Evolutionary conservation across 1,140 invertebrate species (phyloP), one percentile per base, ranked within the genome.

Genomic region (Ceratosolen fusciceps): DNA sequence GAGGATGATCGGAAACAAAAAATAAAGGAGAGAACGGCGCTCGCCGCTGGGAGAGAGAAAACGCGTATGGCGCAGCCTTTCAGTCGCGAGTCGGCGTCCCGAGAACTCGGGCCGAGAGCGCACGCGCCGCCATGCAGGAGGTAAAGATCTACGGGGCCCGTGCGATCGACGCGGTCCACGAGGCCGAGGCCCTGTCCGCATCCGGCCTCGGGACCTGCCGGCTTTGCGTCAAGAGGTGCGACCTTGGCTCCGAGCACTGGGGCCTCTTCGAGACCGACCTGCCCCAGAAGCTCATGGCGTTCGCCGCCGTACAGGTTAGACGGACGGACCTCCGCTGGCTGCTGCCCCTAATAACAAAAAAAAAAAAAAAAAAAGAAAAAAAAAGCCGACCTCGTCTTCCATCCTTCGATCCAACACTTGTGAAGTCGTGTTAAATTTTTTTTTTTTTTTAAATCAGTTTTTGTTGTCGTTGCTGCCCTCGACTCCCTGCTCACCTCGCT

Each of bases 281-380:
- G 67, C 37, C 84, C 19, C 60, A 68, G 62, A 89, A 88, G 80
- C 80, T 89, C 65, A 87, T 87, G 85, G 86, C 85, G 7, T 82
- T 87, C 71, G 88, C 87, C 76, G 84, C 86, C 34, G 85, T 89
- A 68, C 84, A 89, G 88, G 88, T 89, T 88, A 89, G 84, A 49
- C 80, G 1, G 12, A 3, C 43, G 43, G 43, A 9, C 16, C 43
- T 47, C 8, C 43, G 43, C 43, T 16, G 7, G 43, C 43, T 9
- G 43, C 16, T 47, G 43, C 43, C 43, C 7, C 43, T 47, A 7
- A 47, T n/a, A n/a, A n/a, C n/a, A n/a, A n/a, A n/a, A n/a, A n/a
- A n/a, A n/a, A n/a, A n/a, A n/a, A n/a, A n/a, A n/a, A n/a, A n/a
- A n/a, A n/a, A n/a, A n/a, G n/a, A n/a, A n/a, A n/a, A n/a, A n/a